These are phyloP conservation scores for Barbus barbus DNA, from an alignment of 2,113 vertebrate genomes.

Conservation along the genomic window DNA sequence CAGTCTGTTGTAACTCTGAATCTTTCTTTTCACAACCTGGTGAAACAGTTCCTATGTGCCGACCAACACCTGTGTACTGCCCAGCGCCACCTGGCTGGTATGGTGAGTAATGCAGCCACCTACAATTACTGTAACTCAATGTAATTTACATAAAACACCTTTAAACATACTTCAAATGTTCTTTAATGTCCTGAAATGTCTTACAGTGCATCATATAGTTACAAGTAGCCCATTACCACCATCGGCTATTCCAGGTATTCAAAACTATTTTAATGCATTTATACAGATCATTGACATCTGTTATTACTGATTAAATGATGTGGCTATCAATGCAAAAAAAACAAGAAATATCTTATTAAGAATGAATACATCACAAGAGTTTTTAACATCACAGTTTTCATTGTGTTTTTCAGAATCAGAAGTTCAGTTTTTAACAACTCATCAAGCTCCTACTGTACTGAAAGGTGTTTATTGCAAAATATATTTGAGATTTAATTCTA, in stretches of 20 bases:
- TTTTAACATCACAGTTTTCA: too few species aligned
- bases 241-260: slow-evolving; percentile 69
- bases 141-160: neutral
- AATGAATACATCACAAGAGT: too few species aligned
- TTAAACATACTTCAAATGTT: neutral
- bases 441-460: slow-evolving; percentile 60
- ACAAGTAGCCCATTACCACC: slow-evolving; percentile 78
- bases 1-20: neutral
- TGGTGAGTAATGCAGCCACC: slow-evolving; percentile 65
- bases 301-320: neutral
- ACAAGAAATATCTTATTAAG: too few species aligned
- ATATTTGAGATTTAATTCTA: neutral
- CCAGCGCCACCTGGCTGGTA: slow-evolving; percentile 79
- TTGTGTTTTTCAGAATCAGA: slow-evolving; percentile 64
- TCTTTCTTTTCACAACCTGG: neutral
- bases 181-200: neutral
- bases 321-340: too few species aligned
- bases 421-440: slow-evolving; percentile 70
- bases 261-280: neutral
- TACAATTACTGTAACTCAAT: neutral
- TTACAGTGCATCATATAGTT: slow-evolving; percentile 79
- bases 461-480: slow-evolving; percentile 15
- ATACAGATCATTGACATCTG: neutral
- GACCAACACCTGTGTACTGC: slow-evolving; percentile 76
- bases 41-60: slow-evolving; percentile 70